Evolutionary conservation across 2,888 invertebrate species (phyloP), one percentile per base, ranked within the genome.

Genomic region (Sinopyrophorus schimmeli): DNA sequence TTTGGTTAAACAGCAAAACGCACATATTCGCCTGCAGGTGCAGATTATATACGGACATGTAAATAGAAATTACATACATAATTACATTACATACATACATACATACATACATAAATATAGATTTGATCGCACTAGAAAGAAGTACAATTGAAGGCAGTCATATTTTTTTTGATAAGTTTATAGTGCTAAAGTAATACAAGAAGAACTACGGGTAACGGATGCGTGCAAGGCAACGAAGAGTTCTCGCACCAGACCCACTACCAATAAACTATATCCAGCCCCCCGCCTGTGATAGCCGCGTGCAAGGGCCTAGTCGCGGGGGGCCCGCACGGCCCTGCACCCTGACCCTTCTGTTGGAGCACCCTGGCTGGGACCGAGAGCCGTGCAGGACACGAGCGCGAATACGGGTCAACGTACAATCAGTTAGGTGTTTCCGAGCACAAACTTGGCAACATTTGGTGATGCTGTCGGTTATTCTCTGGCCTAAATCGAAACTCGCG

Each of bases 401-500:
- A 34, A 52, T 52, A 52, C 42, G 54, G 56, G 52, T 59, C 50
- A 50, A 58, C 47, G 54, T 59, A 59, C 58, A 59, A 59, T 60
- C 57, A 56, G 58, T 62, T 56, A 53, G 55, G 57, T 60, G 60
- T 64, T 64, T 57, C 55, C 56, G 57, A 60, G 63, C 63, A 64
- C 64, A 65, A 65, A 68, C 65, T 70, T 70, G 69, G 69, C 61
- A 65, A 67, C 66, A 50, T 54, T 54, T 51, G 51, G 54, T 54
- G 54, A 53, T 57, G 55, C 42, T 57, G 53, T 54, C 52, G 67
- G 69, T 68, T 53, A 49, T 68, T 69, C 63, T 69, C 70, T 71
- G 74, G 73, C 73, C 74, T 73, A 73, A 68, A 71, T 71, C 69
- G 73, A 72, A 74, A 74, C 72, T 71, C 68, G 65, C 71, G 68